phyloP scores from a whole-genome alignment of 2,113 vertebrate species.

The Synodontis membranacea region DNA sequence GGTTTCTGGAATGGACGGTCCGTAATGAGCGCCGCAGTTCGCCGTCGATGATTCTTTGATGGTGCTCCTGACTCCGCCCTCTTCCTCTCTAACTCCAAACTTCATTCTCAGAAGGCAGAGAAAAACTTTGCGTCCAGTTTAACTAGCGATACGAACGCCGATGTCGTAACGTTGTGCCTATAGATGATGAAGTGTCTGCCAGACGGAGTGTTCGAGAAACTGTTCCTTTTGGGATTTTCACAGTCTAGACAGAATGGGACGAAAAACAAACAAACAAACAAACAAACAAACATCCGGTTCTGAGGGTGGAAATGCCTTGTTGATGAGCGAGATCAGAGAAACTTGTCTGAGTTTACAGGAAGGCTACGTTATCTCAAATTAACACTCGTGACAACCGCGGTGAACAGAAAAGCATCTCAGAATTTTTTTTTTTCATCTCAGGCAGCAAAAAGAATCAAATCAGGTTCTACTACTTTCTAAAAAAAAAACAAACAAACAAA shows the following conservation, averaged over 20 bases:
- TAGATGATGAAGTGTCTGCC: neutral
- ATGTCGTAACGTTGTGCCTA: neutral
- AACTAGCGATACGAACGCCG: neutral
- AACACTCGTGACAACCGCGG: neutral
- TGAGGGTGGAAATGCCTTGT: neutral
- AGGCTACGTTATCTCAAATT: neutral
- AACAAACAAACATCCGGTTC: too few relatives aligned
- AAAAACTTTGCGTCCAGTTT: neutral
- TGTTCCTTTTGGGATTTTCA: too few relatives aligned
- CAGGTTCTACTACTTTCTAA: neutral
- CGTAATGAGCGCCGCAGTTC: slow-evolving; percentile 42
- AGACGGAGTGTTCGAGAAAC: too few relatives aligned
- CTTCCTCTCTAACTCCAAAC: neutral
- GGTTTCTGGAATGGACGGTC: slow-evolving; percentile 1
- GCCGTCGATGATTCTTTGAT: slow-evolving; percentile 48
- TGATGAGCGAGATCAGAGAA: neutral
- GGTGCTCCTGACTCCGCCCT: slow-evolving; percentile 41
- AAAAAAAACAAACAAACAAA: too few relatives aligned
- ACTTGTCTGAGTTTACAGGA: neutral
- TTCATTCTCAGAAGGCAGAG: slow-evolving; percentile 12
- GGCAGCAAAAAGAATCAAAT: neutral
- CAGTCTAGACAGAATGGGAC: too few relatives aligned
- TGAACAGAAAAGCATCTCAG: neutral
- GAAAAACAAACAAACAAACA: too few relatives aligned
- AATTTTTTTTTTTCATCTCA: neutral